Percentiles rank a stretch among this genome's conserved stretches.
Evolutionary conservation across 2,113 vertebrate genomes (phyloP).

Genomic region (Rhagologus leucostigma): DNA sequence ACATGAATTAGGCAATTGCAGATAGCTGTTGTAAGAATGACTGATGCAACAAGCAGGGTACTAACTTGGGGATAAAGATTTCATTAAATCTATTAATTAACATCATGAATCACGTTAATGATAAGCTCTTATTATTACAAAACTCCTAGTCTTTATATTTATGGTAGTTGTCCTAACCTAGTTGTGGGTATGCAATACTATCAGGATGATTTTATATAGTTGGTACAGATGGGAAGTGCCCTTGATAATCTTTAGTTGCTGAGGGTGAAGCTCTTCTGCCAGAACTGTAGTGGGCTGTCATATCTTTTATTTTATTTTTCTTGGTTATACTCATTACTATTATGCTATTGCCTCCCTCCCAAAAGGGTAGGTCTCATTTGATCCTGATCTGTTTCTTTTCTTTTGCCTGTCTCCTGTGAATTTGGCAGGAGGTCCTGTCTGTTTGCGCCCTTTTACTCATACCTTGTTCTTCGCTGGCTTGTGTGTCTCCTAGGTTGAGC

Average conservation of each 20-base stretch:
- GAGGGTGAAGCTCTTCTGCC: neutral
- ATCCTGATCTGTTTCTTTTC: neutral
- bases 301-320: neutral
- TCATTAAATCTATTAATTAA: neutral
- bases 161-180: neutral
- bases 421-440: neutral
- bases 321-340: neutral
- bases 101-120: neutral
- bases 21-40: neutral
- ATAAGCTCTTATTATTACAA: neutral
- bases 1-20: neutral
- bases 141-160: neutral
- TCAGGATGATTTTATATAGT: neutral
- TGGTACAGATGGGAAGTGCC: neutral
- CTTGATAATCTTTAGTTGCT: neutral
- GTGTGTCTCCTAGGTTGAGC: neutral
- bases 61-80: neutral
- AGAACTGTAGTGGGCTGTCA: neutral
- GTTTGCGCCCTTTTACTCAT: neutral
- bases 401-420: neutral
- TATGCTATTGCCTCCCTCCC: neutral
- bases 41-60: neutral
- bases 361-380: neutral
- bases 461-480: neutral
- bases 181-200: neutral